These are phyloP conservation scores for Epizoanthus rinbou DNA, from an alignment of 92 coral and sea anemone species.

Conservation along the genomic window DNA sequence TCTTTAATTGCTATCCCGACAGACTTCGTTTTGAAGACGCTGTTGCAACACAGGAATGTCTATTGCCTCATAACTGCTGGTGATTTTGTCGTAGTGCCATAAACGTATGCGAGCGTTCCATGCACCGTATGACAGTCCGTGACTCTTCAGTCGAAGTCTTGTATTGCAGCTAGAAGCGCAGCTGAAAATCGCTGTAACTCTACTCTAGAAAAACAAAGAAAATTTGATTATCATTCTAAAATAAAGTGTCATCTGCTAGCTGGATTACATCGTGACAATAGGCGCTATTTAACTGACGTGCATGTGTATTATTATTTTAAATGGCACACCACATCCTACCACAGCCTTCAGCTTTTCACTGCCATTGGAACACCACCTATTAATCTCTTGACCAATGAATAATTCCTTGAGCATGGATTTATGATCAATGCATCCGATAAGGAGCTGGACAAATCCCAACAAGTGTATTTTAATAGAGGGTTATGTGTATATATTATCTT, in stretches of 20 bases:
- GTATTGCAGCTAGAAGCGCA: neutral
- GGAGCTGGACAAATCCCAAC: neutral
- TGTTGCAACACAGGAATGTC: neutral
- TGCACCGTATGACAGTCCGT: neutral
- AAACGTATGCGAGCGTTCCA: neutral
- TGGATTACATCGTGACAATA: constrained; percentile 10
- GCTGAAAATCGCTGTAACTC: neutral
- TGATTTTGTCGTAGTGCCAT: neutral
- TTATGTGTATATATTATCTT: neutral
- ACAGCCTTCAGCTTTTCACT: neutral
- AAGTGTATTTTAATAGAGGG: neutral
- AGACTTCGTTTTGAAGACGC: neutral
- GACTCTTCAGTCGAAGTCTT: neutral
- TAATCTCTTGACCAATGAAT: neutral
- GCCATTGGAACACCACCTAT: neutral
- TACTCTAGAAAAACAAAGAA: constrained; percentile 1
- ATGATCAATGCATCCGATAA: neutral
- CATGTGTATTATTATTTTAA: neutral
- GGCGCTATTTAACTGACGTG: neutral
- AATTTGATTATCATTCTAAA: constrained; percentile 2
- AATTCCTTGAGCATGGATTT: neutral
- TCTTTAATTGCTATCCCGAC: neutral
- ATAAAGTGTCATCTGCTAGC: neutral
- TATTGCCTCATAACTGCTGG: neutral
- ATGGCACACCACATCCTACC: neutral